Evolutionary conservation across 2,113 vertebrate genomes (phyloP).

Genomic region (Pollachius pollachius): DNA sequence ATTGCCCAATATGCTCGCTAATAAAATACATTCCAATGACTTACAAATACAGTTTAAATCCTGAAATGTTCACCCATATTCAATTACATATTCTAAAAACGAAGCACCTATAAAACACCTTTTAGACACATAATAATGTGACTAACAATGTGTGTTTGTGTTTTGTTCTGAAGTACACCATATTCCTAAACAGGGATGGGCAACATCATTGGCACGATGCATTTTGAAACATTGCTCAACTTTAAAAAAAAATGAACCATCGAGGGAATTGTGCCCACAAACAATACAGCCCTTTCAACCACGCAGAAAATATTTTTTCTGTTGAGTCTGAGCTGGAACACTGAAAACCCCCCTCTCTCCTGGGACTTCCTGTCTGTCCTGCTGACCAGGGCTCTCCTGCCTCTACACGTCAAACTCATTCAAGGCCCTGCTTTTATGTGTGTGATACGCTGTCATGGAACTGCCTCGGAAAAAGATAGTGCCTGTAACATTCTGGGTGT

Average conservation of each 20-base stretch:
- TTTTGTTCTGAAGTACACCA: too few relatives aligned
- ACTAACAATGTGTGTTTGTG: too few relatives aligned
- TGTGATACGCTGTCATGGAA: not conserved
- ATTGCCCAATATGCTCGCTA: too few relatives aligned
- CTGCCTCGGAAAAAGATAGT: constrained; percentile 37
- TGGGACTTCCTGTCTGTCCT: constrained; percentile 22
- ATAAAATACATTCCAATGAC: too few relatives aligned
- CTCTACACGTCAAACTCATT: constrained; percentile 39
- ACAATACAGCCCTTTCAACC: not conserved
- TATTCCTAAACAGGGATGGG: not conserved
- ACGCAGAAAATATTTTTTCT: not conserved
- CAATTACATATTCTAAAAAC: too few relatives aligned
- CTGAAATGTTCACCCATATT: too few relatives aligned
- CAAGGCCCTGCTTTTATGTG: constrained; percentile 46
- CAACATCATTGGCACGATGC: constrained; percentile 4
- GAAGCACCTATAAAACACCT: too few relatives aligned
- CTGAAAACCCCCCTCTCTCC: not conserved
- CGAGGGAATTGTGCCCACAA: constrained; percentile 1
- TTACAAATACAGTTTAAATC: too few relatives aligned
- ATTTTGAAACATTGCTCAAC: not conserved
- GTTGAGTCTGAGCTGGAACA: not conserved
- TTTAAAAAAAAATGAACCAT: not conserved
- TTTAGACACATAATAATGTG: too few relatives aligned
- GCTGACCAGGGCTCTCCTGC: constrained; percentile 33
- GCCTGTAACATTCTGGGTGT: constrained; percentile 33